Evolutionary conservation across 2,888 invertebrate species (phyloP).

Genomic region (Cryptophagus acutangulus): DNA sequence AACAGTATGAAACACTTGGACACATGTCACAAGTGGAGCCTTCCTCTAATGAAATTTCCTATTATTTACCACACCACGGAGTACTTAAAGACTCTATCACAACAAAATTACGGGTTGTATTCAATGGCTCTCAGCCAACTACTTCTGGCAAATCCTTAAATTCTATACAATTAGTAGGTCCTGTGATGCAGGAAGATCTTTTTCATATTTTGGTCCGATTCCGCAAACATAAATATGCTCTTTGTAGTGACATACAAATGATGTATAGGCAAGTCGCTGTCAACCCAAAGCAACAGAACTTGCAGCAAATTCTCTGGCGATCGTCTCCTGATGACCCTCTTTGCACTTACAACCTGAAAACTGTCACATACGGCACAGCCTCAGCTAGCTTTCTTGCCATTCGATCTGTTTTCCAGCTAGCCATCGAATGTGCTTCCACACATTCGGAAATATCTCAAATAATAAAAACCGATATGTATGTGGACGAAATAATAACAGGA

Average conservation of each 20-base stretch:
- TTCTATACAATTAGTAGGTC: neutral
- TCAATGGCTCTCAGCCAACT: neutral
- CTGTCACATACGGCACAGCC: no score
- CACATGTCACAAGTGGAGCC: neutral
- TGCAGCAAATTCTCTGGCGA: constrained; percentile 3
- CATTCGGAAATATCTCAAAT: no score
- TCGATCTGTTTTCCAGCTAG: no score
- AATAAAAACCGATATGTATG: no score
- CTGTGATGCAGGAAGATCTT: constrained; percentile 2
- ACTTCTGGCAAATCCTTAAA: neutral
- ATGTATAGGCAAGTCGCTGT: constrained; percentile 2
- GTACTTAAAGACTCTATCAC: constrained; percentile 1
- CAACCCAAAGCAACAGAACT: neutral
- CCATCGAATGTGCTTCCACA: no score
- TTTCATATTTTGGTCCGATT: neutral
- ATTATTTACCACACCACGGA: constrained; percentile 3
- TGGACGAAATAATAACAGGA: no score
- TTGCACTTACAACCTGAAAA: no score
- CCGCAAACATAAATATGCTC: neutral
- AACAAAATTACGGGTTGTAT: constrained; percentile 4
- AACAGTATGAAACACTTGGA: neutral
- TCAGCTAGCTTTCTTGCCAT: no score
- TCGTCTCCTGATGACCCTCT: no score
- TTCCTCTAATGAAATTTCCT: neutral
- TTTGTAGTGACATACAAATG: constrained; percentile 2